phyloP scores from a whole-genome alignment of 2,888 invertebrate species.

The Drosophila ochracea region DNA sequence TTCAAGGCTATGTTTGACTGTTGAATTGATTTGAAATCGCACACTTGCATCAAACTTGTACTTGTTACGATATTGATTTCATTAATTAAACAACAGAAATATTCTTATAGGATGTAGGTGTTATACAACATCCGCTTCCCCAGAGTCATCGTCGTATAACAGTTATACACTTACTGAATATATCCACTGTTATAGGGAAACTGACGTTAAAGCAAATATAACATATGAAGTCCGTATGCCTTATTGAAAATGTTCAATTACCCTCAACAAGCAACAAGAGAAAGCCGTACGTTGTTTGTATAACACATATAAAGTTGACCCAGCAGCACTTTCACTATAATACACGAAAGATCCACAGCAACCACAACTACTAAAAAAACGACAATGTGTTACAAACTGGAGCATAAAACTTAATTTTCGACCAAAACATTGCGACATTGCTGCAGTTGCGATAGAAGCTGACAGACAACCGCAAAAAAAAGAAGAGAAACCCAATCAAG shows the following conservation, averaged over 20 bases:
- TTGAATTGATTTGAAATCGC: neutral
- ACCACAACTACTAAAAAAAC: constrained; percentile 3
- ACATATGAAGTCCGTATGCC: neutral
- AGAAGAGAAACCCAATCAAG: constrained; percentile 70
- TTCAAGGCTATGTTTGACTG: constrained; percentile 25
- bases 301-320: constrained; percentile 12
- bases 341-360: constrained; percentile 5
- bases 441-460: constrained; percentile 52
- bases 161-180: neutral
- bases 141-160: too few relatives aligned
- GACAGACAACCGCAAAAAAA: constrained; percentile 62
- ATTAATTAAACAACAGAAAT: neutral
- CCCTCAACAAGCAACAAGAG: neutral
- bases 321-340: constrained; percentile 39
- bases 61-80: neutral
- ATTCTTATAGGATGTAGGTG: neutral
- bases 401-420: constrained; percentile 75
- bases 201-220: neutral
- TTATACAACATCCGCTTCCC: neutral
- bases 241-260: constrained; percentile 18
- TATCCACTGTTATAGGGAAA: neutral
- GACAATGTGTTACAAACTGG: constrained; percentile 65
- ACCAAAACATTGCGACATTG: constrained; percentile 63
- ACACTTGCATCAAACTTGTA: neutral
- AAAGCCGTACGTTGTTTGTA: neutral